Evolutionary conservation across 2,797 vertebrate genomes (phyloP).

Genomic region (Acanthurus tractus): DNA sequence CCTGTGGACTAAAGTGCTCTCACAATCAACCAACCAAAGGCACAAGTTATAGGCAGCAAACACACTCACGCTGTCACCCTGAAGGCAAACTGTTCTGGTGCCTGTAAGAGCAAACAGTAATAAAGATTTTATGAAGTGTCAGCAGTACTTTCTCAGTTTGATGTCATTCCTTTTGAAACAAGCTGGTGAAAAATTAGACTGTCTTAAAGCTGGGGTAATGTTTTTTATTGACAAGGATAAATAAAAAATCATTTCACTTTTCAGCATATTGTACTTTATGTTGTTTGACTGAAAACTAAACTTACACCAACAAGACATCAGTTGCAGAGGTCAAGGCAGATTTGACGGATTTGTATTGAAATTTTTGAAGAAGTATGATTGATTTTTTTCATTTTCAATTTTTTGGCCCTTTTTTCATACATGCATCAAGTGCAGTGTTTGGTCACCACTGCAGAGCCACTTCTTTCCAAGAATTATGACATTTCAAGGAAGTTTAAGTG

Average conservation of each 20-base stretch:
- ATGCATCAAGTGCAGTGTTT: not conserved
- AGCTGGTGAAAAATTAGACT: no score
- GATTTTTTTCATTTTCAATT: not conserved
- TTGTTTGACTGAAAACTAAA: no score
- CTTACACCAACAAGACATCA: no score
- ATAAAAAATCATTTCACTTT: no score
- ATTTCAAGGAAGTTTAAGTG: not conserved
- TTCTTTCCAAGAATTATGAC: not conserved
- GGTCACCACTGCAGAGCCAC: not conserved
- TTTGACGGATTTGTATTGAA: no score
- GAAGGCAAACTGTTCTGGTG: not conserved
- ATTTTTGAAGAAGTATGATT: not conserved
- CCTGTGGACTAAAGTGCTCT: slow-evolving; percentile 50
- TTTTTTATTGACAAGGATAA: no score
- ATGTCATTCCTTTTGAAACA: not conserved
- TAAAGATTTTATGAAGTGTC: not conserved
- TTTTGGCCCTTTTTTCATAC: not conserved
- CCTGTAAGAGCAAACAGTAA: not conserved
- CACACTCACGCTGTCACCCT: not conserved
- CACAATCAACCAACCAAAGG: not conserved
- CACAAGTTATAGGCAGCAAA: slow-evolving; percentile 30
- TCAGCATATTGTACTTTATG: no score
- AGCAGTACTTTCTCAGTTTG: not conserved
- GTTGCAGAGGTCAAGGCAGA: no score
- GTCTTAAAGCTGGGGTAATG: no score